Evolutionary conservation across 2,888 invertebrate genomes (phyloP), one percentile per base, ranked within the genome.

Genomic region (Hypomecis atomaria): DNA sequence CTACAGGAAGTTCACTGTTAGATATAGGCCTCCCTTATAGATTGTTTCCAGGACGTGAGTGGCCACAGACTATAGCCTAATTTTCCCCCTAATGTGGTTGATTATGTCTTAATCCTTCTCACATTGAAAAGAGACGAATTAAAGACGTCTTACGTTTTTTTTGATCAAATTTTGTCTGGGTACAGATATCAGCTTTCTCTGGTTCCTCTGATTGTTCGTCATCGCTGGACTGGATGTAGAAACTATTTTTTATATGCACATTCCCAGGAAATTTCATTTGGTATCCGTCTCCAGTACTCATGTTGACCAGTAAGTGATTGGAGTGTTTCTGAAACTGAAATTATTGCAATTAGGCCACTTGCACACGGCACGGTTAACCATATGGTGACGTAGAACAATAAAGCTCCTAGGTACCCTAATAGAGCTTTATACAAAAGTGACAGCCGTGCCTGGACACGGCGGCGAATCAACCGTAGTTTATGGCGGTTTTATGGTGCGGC

Each of bases 111-210:
- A 7, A 40, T 9, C n/a, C n/a, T 2, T n/a, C 4, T 43, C n/a
- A 11, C 4, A n/a, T 43, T n/a, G 5, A 34, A 47, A 47, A 34
- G 0, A 11, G 6, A 5, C 7, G 7, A 7, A 44, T 0, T 6
- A 44, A 44, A 7, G 11, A 45, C 1, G 7, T 54, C 38, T 0
- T 45, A 66, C 71, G 65, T 65, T 65, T 71, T 42, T 54, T 59
- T 23, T 47, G 50, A 48, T 55, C 49, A 5, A 62, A 40, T 64
- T 62, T 69, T 8, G 87, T 88, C 69, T 89, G 89, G 6, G 87
- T 88, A 44, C 81, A 72, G 62, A 76, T 84, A 37, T 84, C 81
- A 8, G 75, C 59, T 57, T 65, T 75, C 34, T 62, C 59, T 7
- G 63, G 69, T 4, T 67, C 54, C 0, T 44, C 72, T 53, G 52